Evolutionary conservation across 2,113 vertebrate species (phyloP).

Genomic region (Corapipo altera): DNA sequence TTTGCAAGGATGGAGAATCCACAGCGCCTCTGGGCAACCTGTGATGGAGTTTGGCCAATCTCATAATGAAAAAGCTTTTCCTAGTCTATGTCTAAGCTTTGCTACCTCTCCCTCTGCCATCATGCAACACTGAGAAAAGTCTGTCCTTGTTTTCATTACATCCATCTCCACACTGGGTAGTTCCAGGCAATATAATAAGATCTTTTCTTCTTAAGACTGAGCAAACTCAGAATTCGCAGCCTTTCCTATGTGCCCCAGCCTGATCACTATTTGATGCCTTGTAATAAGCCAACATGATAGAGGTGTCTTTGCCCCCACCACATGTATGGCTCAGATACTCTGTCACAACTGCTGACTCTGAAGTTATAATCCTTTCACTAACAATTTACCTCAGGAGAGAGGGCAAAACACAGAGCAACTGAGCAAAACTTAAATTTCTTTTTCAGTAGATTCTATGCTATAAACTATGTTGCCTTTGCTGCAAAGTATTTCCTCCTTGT

Average conservation of each 20-base stretch:
- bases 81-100: background rate
- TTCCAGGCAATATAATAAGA: background rate
- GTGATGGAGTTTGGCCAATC: background rate
- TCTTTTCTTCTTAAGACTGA: background rate
- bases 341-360: background rate
- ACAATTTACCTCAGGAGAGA: background rate
- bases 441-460: background rate
- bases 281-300: background rate
- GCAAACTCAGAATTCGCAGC: fast-evolving
- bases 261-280: background rate
- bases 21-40: background rate
- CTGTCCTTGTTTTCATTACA: background rate
- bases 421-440: background rate
- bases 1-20: background rate
- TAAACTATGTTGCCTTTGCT: background rate
- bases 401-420: background rate
- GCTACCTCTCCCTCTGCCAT: background rate
- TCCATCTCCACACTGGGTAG: background rate
- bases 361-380: background rate
- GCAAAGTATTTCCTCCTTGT: background rate
- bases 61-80: background rate
- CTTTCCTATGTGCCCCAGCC: background rate
- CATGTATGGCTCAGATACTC: background rate
- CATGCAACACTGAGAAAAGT: background rate
- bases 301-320: background rate